Conservation (phyloP, 1,140 invertebrate species). For the Oreohelix idahoensis region DNA sequence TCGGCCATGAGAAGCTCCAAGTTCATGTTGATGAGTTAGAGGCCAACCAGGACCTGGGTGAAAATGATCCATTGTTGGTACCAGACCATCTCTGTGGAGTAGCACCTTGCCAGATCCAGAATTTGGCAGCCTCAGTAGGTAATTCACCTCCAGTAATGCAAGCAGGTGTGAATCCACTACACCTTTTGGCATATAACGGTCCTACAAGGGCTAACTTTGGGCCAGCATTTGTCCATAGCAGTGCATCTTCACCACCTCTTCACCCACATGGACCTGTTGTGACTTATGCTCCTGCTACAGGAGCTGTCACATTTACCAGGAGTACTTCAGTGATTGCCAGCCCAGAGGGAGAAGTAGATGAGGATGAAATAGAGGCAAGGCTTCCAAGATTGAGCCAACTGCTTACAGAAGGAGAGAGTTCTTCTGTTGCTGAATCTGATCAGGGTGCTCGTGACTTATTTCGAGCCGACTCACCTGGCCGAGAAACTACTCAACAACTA, state of each 20-base stretch:
- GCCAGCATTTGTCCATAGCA: not conserved
- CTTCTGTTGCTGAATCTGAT: too few species aligned
- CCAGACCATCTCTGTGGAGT: not conserved
- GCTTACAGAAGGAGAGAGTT: constrained; percentile 11
- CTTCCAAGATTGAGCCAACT: constrained; percentile 34
- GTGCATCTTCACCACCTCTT: not conserved
- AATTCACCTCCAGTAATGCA: constrained; percentile 10
- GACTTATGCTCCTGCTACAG: constrained; percentile 14
- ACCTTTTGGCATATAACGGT: not conserved
- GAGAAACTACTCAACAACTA: constrained; percentile 22
- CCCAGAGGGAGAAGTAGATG: constrained; percentile 39
- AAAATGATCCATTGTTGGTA: constrained; percentile 32
- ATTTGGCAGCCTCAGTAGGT: not conserved
- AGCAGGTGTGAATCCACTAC: not conserved
- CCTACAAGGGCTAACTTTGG: not conserved
- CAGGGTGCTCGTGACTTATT: not conserved
- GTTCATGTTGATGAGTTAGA: constrained; percentile 13
- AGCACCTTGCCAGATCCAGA: constrained; percentile 21
- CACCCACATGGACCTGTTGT: not conserved
- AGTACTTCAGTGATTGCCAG: constrained; percentile 38
- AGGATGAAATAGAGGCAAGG: constrained; percentile 33
- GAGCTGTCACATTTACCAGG: constrained; percentile 19
- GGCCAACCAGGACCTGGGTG: constrained; percentile 28
- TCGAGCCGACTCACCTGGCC: constrained; percentile 6
- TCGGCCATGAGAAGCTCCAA: constrained; percentile 26